Evolutionary conservation across 2,888 invertebrate genomes (phyloP).

Genomic region (Horisme vitalbata): DNA sequence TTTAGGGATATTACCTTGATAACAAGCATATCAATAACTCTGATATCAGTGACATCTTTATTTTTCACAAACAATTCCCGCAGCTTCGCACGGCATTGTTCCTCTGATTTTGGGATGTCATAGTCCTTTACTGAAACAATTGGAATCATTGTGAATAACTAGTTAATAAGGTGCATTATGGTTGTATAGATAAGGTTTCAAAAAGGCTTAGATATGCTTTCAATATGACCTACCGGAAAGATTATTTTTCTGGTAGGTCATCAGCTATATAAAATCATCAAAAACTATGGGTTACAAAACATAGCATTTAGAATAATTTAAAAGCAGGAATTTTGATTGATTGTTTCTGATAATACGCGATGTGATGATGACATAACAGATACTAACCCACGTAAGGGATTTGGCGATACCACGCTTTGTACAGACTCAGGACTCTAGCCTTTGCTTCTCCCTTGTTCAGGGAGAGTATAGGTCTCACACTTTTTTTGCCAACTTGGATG

Average conservation of each 20-base stretch:
- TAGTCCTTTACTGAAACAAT: constrained; percentile 88
- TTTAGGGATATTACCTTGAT: constrained; percentile 88
- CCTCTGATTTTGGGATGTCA: constrained; percentile 89
- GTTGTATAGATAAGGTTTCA: too few relatives aligned
- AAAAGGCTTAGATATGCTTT: too few relatives aligned
- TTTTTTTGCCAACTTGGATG: constrained; percentile 78
- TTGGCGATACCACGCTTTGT: constrained; percentile 97
- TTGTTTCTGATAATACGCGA: too few relatives aligned
- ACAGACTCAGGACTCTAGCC: constrained; percentile 91
- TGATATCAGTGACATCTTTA: constrained; percentile 90
- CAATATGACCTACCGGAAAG: too few relatives aligned
- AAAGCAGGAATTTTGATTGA: too few relatives aligned
- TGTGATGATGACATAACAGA: constrained; percentile 69
- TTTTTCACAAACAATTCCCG: constrained; percentile 91
- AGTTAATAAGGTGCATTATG: too few relatives aligned
- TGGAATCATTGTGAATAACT: too few relatives aligned
- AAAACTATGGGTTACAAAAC: too few relatives aligned
- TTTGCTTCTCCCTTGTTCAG: constrained; percentile 89
- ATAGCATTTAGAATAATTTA: too few relatives aligned
- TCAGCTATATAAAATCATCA: too few relatives aligned
- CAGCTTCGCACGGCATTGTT: constrained; percentile 87
- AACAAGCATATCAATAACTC: constrained; percentile 95
- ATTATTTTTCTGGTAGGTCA: too few relatives aligned
- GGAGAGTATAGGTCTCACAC: constrained; percentile 94
- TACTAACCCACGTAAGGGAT: constrained; percentile 92